A percentile compares a stretch with the other conserved stretches of the same genome.
Evolutionary conservation across 1,140 invertebrate genomes (phyloP).

Genomic region (Drosophila tani): DNA sequence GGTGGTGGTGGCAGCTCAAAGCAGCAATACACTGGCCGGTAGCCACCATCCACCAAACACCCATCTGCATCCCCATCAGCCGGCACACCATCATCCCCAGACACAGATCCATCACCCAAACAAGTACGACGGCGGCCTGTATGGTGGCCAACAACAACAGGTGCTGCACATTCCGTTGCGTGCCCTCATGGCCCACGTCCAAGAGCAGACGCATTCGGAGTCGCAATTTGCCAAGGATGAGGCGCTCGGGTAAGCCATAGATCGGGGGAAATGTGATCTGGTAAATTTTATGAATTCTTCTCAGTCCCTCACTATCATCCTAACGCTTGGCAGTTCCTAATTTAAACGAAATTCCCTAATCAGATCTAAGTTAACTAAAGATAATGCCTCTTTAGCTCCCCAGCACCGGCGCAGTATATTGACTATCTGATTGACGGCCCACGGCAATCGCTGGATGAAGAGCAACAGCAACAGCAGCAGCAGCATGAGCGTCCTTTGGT

Average conservation of each 20-base stretch:
- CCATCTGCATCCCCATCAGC: slow-evolving; percentile 43
- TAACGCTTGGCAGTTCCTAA: no score
- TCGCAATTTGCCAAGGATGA: slow-evolving; percentile 42
- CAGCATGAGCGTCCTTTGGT: slow-evolving; percentile 25
- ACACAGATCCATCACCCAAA: slow-evolving; percentile 43
- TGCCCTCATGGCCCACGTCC: slow-evolving; percentile 59
- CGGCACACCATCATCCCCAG: slow-evolving; percentile 43
- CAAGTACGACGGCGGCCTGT: slow-evolving; percentile 55
- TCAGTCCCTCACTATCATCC: background rate
- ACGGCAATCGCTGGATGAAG: slow-evolving; percentile 74
- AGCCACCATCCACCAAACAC: slow-evolving; percentile 56
- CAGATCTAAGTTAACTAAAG: background rate
- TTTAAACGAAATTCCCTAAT: no score
- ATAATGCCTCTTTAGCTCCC: slow-evolving; percentile 33
- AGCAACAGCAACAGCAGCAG: slow-evolving; percentile 32
- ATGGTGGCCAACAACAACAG: slow-evolving; percentile 67
- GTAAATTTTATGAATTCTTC: background rate
- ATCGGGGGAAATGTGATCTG: background rate
- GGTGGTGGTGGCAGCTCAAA: slow-evolving; percentile 57
- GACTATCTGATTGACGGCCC: slow-evolving; percentile 79
- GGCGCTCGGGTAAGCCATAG: slow-evolving; percentile 30
- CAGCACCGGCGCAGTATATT: slow-evolving; percentile 64
- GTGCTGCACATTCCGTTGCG: slow-evolving; percentile 73
- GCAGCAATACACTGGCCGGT: slow-evolving; percentile 67
- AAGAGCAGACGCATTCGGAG: slow-evolving; percentile 46